Base-by-base conservation (phyloP, 1,140 invertebrate species). In the Stegodyphus mimosarum region DNA sequence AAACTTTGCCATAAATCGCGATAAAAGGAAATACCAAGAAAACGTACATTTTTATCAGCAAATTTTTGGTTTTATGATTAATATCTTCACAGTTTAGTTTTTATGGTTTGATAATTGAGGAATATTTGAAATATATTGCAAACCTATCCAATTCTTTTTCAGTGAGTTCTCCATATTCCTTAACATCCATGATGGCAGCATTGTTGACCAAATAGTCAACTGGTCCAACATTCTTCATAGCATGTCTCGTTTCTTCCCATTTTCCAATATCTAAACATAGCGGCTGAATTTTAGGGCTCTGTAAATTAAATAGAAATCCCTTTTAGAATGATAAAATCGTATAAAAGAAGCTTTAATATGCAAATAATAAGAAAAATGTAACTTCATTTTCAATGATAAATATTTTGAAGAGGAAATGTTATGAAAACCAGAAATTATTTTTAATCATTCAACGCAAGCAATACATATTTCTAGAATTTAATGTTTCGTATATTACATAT, bases 161-260 rank as follows among this genome's bases (percentile, higher is more conserved):
- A 7, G 91, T 93, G 6, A 94, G 90, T 60, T 95, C 91, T 0
- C 94, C 90, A 88, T 96, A 94, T 4, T 93, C 91, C 67, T 92
- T 91, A 0, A 94, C 90, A 63, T 90, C 90, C 13, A 92, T 93
- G 15, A 94, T 89, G 2, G 92, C 94, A 0, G 96, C 96, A 91
- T 96, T 97, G 89, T 97, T 97, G 0, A 97, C 95, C 7, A 97
- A 89, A 3, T 95, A 91, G 91, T 97, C 94, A 18, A 97, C 91
- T 0, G 92, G 92, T 13, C 91, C 91, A 15, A 93, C 85, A 50
- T 87, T 88, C 86, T 92, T 87, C 0, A 96, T 87, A 0, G 91
- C 92, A 84, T 92, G 89, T 85, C 92, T 92, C 0, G 95, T 95
- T 74, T 91, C 91, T 1, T 94, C 91, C 96, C 96, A 98, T 88